Percentiles rank a stretch among this genome's conserved stretches.
Conservation (phyloP, 2,113 vertebrate species). For the Amphiprion ocellaris region DNA sequence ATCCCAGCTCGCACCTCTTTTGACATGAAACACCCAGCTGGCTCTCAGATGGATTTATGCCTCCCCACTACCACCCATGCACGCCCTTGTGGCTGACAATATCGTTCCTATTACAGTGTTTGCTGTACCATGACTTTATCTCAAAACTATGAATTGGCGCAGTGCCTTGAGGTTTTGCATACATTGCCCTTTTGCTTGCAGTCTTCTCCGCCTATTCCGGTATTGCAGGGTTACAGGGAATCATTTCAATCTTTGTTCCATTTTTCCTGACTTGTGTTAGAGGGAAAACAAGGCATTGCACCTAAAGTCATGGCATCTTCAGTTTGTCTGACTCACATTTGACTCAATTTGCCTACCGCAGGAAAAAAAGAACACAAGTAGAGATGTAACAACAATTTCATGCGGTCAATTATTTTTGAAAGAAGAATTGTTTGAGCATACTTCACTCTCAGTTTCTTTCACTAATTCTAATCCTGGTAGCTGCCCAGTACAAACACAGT, state of each 20-base stretch:
- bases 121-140: conserved; percentile 51
- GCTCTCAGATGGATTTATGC: conserved; percentile 44
- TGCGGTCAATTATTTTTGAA: conserved; percentile 39
- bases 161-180: conserved; percentile 15
- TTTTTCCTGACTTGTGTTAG: not conserved
- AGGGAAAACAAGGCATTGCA: too few relatives aligned
- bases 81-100: conserved; percentile 7
- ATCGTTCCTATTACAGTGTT: conserved; percentile 52
- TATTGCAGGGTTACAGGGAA: not conserved
- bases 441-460: conserved; percentile 5
- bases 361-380: not conserved
- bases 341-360: too few relatives aligned
- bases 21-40: conserved; percentile 54
- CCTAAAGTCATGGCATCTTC: too few relatives aligned
- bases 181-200: conserved; percentile 14
- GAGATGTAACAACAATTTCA: not conserved
- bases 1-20: conserved; percentile 40
- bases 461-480: conserved; percentile 27
- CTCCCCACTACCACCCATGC: not conserved
- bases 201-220: conserved; percentile 31
- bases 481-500: conserved; percentile 30
- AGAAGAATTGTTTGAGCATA: conserved; percentile 24
- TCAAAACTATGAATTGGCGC: conserved; percentile 47
- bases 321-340: too few relatives aligned
- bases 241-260: not conserved